Percentiles rank a stretch among this genome's conserved stretches.
phyloP scores from a whole-genome alignment of 2,113 vertebrate species.

The Oxyura jamaicensis region DNA sequence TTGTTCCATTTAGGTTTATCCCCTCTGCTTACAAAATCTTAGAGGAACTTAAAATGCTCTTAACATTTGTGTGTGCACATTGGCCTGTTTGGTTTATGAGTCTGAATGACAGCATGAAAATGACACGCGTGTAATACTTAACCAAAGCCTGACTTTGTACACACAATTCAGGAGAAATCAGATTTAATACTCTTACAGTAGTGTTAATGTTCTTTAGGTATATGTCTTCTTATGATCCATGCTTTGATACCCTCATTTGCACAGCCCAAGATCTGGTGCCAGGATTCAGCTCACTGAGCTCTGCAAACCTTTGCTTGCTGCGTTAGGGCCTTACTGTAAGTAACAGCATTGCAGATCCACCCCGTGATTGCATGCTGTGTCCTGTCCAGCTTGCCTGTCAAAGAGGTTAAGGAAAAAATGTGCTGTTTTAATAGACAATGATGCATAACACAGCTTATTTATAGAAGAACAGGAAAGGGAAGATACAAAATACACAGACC shows the following conservation, averaged over 20 bases:
- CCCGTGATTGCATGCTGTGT: neutral
- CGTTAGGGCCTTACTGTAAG: neutral
- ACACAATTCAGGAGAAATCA: neutral
- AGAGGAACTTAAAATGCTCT: neutral
- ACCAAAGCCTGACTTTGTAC: neutral
- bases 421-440: neutral
- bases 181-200: neutral
- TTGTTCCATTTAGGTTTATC: neutral
- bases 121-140: neutral
- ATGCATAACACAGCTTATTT: conserved; percentile 30
- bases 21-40: neutral
- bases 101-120: neutral
- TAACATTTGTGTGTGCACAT: neutral
- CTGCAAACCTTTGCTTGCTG: neutral
- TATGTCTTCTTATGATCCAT: neutral
- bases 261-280: neutral
- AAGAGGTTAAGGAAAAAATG: neutral
- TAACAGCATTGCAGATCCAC: neutral
- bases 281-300: neutral
- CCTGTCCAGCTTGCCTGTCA: neutral
- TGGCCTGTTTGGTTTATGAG: neutral
- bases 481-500: neutral
- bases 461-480: conserved; percentile 32
- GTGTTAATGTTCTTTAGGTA: neutral
- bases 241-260: neutral